Percentiles rank a stretch among this genome's conserved stretches.
These are phyloP conservation scores for Lanius collurio DNA, from an alignment of 2,113 vertebrate genomes.

Conservation along the genomic window DNA sequence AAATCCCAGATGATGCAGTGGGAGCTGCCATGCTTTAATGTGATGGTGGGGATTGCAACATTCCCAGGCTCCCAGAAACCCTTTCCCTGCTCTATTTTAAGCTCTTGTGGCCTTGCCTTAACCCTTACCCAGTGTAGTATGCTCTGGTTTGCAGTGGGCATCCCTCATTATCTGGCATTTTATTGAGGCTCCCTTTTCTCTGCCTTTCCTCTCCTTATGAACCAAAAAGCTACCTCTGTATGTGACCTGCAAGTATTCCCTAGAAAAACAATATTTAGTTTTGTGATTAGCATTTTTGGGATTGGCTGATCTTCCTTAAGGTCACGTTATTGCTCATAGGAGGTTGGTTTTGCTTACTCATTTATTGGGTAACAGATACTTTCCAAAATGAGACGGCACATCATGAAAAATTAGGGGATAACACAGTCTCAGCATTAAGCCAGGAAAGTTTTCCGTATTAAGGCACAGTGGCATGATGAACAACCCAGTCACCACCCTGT, in stretches of 20 bases:
- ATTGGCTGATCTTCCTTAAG: neutral
- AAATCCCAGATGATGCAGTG: neutral
- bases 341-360: conserved; percentile 23
- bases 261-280: neutral
- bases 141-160: neutral
- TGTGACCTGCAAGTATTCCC: neutral
- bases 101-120: neutral
- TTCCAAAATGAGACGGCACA: conserved; percentile 2
- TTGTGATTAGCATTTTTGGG: neutral
- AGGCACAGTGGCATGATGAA: conserved; percentile 29
- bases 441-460: conserved; percentile 1
- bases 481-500: conserved; percentile 29
- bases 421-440: neutral
- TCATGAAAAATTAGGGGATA: conserved; percentile 11
- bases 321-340: neutral
- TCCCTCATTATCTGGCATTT: rapidly evolving
- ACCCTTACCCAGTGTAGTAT: neutral
- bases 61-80: neutral
- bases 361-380: neutral
- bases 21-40: neutral
- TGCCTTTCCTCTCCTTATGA: neutral
- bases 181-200: rapidly evolving
- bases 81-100: neutral
- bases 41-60: rapidly evolving
- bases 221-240: neutral